phyloP scores from a whole-genome alignment of 2,888 invertebrate genomes.

The Trilocha varians region DNA sequence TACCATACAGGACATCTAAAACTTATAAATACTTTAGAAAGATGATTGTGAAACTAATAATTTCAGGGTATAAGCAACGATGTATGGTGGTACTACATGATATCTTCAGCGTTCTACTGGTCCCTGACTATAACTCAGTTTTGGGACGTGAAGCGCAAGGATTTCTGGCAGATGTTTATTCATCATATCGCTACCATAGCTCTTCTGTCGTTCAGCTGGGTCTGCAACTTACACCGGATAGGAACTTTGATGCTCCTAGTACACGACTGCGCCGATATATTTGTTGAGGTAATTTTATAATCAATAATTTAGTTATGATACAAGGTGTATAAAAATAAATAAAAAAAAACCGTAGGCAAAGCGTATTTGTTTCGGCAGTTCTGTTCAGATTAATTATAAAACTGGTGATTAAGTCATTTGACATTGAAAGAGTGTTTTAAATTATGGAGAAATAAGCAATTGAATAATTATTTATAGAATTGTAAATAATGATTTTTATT shows the following conservation, averaged over 20 bases:
- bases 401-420: too few species aligned
- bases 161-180: slow-evolving; percentile 97
- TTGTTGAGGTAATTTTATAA: slow-evolving; percentile 79
- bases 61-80: slow-evolving; percentile 83
- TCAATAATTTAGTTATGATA: background rate
- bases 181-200: slow-evolving; percentile 94
- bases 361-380: too few species aligned
- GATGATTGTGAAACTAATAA: background rate
- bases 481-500: too few species aligned
- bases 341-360: too few species aligned
- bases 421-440: too few species aligned
- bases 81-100: slow-evolving; percentile 97
- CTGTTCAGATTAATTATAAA: too few species aligned
- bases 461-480: too few species aligned
- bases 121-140: slow-evolving; percentile 92
- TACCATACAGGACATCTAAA: too few species aligned
- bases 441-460: too few species aligned
- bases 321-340: too few species aligned
- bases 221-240: slow-evolving; percentile 91
- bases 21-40: too few species aligned
- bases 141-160: slow-evolving; percentile 90
- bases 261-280: slow-evolving; percentile 91
- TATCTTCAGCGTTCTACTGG: slow-evolving; percentile 94
- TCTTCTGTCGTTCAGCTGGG: slow-evolving; percentile 92
- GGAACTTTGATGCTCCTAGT: slow-evolving; percentile 90